Conservation (phyloP, 1,140 invertebrate species). For the Drosophila setifemur region DNA sequence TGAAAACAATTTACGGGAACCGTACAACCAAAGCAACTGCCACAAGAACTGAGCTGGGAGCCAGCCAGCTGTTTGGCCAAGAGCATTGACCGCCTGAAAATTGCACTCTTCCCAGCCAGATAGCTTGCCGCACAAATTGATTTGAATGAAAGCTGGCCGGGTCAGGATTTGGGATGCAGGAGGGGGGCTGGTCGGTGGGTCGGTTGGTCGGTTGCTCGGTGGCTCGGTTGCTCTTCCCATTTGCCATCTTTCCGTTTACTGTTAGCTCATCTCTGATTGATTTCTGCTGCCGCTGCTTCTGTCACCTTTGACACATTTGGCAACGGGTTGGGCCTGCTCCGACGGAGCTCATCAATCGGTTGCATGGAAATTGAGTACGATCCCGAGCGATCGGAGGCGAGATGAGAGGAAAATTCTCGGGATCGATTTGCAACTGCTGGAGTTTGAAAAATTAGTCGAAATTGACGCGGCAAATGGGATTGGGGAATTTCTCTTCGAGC, state of each 20-base stretch:
- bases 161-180: slow-evolving; percentile 3
- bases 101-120: slow-evolving; percentile 38
- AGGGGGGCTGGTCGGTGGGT: slow-evolving; percentile 22
- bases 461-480: background rate
- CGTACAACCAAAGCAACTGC: slow-evolving; percentile 42
- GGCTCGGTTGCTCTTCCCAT: too few species aligned
- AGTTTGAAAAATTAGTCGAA: slow-evolving; percentile 15
- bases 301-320: slow-evolving; percentile 71
- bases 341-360: slow-evolving; percentile 43
- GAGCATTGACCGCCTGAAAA: slow-evolving; percentile 69
- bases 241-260: slow-evolving; percentile 66
- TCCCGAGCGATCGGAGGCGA: background rate
- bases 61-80: slow-evolving; percentile 52
- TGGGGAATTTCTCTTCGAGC: background rate
- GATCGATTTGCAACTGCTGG: background rate
- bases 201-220: too few species aligned
- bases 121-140: slow-evolving; percentile 65
- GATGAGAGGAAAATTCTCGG: background rate
- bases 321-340: slow-evolving; percentile 50
- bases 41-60: slow-evolving; percentile 18
- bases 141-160: slow-evolving; percentile 55
- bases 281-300: slow-evolving; percentile 62
- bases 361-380: slow-evolving; percentile 21
- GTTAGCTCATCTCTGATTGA: slow-evolving; percentile 71
- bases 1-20: slow-evolving; percentile 76